A percentile compares a stretch with the other conserved stretches of the same genome.
phyloP scores from a whole-genome alignment of 2,797 vertebrate species.

The Sebastes reedi region DNA sequence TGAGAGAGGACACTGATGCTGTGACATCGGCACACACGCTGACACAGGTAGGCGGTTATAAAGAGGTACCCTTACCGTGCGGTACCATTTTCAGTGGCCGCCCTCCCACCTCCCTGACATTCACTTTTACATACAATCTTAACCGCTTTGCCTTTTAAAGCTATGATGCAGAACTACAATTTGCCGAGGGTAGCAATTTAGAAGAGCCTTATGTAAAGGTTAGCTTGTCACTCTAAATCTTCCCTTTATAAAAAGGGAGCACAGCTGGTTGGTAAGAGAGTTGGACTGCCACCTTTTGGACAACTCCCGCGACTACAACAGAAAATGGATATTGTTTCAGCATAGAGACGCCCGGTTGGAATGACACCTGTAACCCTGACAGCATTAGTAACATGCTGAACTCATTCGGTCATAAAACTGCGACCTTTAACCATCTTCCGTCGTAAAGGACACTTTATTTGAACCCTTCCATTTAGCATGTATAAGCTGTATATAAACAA shows the following conservation, averaged over 20 bases:
- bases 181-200: constrained; percentile 52
- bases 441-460: background rate
- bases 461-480: background rate
- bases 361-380: background rate
- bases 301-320: constrained; percentile 12
- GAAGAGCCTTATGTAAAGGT: constrained; percentile 43
- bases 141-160: constrained; percentile 54
- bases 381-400: background rate
- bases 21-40: background rate
- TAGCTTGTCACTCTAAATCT: constrained; percentile 46
- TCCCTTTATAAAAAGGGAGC: background rate
- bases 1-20: background rate
- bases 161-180: constrained; percentile 54
- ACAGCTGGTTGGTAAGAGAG: constrained; percentile 25
- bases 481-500: too few species aligned
- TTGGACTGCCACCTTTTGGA: constrained; percentile 70
- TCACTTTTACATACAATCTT: constrained; percentile 53
- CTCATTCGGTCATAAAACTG: too few species aligned
- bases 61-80: background rate
- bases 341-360: background rate
- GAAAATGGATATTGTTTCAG: background rate
- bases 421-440: too few species aligned
- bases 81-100: too few species aligned
- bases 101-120: constrained; percentile 33
- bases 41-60: background rate